These are phyloP conservation scores for Parelbella ahira DNA, from an alignment of 2,888 invertebrate species.

Conservation along the genomic window DNA sequence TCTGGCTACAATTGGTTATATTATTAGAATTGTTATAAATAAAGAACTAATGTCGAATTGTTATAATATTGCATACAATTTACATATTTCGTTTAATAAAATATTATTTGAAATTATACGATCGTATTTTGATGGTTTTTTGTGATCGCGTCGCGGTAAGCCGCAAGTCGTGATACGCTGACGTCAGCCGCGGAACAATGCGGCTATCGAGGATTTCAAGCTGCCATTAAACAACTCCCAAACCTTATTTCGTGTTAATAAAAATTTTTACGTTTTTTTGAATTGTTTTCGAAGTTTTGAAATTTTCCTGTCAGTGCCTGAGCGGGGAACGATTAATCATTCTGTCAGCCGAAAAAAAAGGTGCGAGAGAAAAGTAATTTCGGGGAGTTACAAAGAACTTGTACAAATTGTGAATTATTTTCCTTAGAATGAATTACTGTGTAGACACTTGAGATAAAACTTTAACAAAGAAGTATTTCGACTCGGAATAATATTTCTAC, in stretches of 20 bases:
- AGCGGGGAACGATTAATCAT: constrained; percentile 45
- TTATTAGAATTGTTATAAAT: too few species aligned
- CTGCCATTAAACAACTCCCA: constrained; percentile 34
- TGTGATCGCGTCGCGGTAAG: too few species aligned
- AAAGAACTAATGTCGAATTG: too few species aligned
- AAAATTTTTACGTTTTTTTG: constrained; percentile 37
- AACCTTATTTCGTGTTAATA: constrained; percentile 36
- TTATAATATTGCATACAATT: too few species aligned
- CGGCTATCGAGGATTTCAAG: too few species aligned
- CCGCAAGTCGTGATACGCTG: too few species aligned
- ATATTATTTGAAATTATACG: too few species aligned
- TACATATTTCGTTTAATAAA: too few species aligned
- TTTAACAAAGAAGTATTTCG: constrained; percentile 2
- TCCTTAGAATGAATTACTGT: constrained; percentile 16
- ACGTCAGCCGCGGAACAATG: too few species aligned
- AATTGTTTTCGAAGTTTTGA: constrained; percentile 42
- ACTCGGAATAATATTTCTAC: too few species aligned
- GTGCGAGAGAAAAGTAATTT: constrained; percentile 23
- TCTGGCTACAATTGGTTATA: too few species aligned
- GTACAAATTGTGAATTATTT: constrained; percentile 24
- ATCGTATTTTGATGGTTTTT: too few species aligned
- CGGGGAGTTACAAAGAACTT: constrained; percentile 19
- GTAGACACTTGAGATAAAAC: constrained; percentile 17
- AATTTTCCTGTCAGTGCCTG: constrained; percentile 47
- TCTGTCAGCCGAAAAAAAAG: constrained; percentile 41